These are phyloP conservation scores for Orcinus orca DNA, from an alignment of 2,113 vertebrate species.

Conservation along the genomic window DNA sequence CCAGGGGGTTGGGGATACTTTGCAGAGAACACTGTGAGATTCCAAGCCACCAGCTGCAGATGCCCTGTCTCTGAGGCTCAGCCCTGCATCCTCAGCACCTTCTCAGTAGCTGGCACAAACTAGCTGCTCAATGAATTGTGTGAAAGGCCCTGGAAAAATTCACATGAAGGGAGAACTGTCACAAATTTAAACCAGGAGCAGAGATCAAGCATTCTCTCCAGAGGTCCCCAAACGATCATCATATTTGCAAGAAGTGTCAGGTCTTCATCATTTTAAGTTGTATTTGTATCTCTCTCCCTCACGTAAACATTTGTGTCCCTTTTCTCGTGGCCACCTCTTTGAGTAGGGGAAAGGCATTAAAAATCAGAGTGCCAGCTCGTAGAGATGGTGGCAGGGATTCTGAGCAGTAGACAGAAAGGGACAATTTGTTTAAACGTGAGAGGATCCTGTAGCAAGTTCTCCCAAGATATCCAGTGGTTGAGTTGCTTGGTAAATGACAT, in stretches of 20 bases:
- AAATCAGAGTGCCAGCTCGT: background rate
- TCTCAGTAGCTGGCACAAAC: background rate
- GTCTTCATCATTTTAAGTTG: background rate
- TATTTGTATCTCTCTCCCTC: background rate
- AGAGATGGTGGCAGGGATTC: background rate
- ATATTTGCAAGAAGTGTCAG: background rate
- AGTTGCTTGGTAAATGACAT: too few relatives aligned
- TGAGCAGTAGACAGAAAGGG: background rate
- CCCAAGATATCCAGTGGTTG: background rate
- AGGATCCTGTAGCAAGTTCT: background rate
- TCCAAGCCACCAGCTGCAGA: accelerated
- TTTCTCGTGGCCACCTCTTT: background rate
- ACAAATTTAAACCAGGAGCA: background rate
- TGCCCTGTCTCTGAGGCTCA: background rate
- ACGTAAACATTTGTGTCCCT: background rate
- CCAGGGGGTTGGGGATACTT: accelerated
- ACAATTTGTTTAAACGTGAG: background rate
- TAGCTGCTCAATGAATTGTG: background rate
- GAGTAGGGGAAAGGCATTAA: too few relatives aligned
- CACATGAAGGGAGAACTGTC: background rate
- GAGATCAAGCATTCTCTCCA: background rate
- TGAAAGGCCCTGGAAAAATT: background rate
- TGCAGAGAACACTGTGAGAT: accelerated
- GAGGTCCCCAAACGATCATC: background rate
- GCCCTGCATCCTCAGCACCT: background rate